These are phyloP conservation scores for Linhomoeus sp. DNA, from an alignment of 2,888 invertebrate genomes.

Conservation along the genomic window DNA sequence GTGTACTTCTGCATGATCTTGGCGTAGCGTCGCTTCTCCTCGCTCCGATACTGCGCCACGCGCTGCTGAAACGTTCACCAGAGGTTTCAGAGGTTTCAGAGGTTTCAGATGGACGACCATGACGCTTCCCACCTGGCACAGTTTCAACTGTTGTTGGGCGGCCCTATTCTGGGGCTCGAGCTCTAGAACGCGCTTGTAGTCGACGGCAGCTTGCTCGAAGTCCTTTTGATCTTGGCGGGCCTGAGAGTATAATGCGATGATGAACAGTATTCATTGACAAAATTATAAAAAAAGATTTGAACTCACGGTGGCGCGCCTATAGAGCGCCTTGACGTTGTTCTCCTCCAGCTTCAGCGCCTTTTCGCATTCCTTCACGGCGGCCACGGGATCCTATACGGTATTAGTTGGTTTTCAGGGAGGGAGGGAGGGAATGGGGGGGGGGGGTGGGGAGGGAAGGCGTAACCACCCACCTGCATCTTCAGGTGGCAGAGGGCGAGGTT, in stretches of 20 bases:
- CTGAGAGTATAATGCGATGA: no score
- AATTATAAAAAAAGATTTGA: neutral
- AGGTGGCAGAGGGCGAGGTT: slow-evolving; percentile 64
- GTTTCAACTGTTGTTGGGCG: slow-evolving; percentile 58
- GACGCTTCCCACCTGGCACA: slow-evolving; percentile 38
- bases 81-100: no score
- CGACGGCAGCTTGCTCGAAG: slow-evolving; percentile 49
- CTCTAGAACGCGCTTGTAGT: slow-evolving; percentile 54
- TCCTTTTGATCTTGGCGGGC: slow-evolving; percentile 55
- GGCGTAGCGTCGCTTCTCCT: no score
- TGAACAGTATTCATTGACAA: neutral
- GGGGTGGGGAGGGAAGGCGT: slow-evolving; percentile 34
- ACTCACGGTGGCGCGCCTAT: slow-evolving; percentile 37
- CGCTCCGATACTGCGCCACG: no score
- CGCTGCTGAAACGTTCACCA: no score
- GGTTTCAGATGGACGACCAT: no score
- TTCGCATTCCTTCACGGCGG: slow-evolving; percentile 44
- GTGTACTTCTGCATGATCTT: no score
- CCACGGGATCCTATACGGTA: slow-evolving; percentile 32
- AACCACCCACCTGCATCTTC: slow-evolving; percentile 33
- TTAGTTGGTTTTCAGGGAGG: no score
- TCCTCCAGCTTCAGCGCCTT: slow-evolving; percentile 53
- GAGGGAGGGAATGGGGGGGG: slow-evolving; percentile 29
- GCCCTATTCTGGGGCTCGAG: slow-evolving; percentile 69
- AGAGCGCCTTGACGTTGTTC: slow-evolving; percentile 66